A percentile compares a stretch with the other conserved stretches of the same genome.
Evolutionary conservation across 2,888 invertebrate species (phyloP).

Genomic region (Dolichomitus sp.): DNA sequence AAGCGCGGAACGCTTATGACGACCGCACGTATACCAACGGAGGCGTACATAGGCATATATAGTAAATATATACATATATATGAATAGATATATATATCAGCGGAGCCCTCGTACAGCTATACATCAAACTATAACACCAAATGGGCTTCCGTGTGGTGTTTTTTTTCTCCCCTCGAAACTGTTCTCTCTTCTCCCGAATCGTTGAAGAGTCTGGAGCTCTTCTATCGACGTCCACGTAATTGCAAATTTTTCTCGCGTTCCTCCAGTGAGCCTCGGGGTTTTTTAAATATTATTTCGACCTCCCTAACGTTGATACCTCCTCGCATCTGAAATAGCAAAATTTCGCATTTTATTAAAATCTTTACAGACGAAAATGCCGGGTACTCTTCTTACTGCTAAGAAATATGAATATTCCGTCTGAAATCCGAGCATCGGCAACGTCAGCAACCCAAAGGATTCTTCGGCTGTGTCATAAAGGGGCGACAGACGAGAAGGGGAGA

Average conservation of each 20-base stretch:
- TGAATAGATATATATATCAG: neutral
- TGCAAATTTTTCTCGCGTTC: slow-evolving; percentile 10
- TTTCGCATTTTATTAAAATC: slow-evolving; percentile 38
- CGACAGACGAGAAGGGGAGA: neutral
- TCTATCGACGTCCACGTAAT: slow-evolving; percentile 31
- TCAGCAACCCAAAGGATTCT: slow-evolving; percentile 56
- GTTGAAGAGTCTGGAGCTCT: slow-evolving; percentile 4
- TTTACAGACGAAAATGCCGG: slow-evolving; percentile 9
- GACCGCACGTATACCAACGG: neutral
- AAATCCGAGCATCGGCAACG: slow-evolving; percentile 43
- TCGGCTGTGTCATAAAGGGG: slow-evolving; percentile 29
- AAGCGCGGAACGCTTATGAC: slow-evolving; percentile 32
- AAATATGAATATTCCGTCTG: slow-evolving; percentile 39
- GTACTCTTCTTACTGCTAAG: neutral
- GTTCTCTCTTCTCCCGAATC: slow-evolving; percentile 10
- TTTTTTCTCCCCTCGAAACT: slow-evolving; percentile 5
- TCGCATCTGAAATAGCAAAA: neutral
- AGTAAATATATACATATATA: slow-evolving; percentile 4
- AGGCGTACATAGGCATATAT: neutral
- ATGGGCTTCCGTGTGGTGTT: slow-evolving; percentile 24
- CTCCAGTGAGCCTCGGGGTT: neutral
- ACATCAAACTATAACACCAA: slow-evolving; percentile 40
- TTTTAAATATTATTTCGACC: neutral
- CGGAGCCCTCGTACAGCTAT: neutral
- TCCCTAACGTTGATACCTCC: neutral